Conservation (phyloP, 2,113 vertebrate genomes). For the Hymenochirus boettgeri region DNA sequence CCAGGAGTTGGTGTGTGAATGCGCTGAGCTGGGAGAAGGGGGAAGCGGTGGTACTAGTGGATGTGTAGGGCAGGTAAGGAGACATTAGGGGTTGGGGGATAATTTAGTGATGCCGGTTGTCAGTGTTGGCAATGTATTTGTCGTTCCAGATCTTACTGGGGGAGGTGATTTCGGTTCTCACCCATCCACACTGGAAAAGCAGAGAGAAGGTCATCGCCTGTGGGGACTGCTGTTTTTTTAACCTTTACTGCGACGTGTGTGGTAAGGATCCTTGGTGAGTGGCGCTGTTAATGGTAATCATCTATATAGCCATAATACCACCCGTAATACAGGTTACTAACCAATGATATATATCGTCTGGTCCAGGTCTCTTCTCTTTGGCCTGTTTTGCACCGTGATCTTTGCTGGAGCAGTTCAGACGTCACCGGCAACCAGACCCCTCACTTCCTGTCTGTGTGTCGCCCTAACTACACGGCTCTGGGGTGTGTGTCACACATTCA, state of each 20-base stretch:
- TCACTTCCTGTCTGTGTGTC: constrained; percentile 83
- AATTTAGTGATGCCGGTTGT: no score
- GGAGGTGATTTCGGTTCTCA: constrained; percentile 76
- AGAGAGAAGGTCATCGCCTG: constrained; percentile 81
- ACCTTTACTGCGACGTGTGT: constrained; percentile 79
- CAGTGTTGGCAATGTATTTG: no score
- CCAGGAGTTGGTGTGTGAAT: no score
- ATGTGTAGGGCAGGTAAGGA: no score
- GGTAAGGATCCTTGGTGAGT: constrained; percentile 82
- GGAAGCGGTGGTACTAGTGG: no score
- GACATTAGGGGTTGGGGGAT: no score
- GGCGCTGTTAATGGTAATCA: no score
- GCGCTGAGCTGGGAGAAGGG: no score
- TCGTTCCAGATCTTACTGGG: constrained; percentile 76
- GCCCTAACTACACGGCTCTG: constrained; percentile 84
- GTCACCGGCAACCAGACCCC: constrained; percentile 85
- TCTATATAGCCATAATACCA: no score
- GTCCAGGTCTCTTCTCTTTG: constrained; percentile 83
- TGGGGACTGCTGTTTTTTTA: constrained; percentile 86
- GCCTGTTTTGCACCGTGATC: constrained; percentile 84
- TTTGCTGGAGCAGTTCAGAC: constrained; percentile 87
- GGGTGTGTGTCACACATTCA: constrained; percentile 72
- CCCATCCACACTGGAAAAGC: constrained; percentile 64
- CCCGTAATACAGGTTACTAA: no score
- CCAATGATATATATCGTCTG: no score